phyloP scores from a whole-genome alignment of 2,888 invertebrate species.

The Eupeodes luniger region DNA sequence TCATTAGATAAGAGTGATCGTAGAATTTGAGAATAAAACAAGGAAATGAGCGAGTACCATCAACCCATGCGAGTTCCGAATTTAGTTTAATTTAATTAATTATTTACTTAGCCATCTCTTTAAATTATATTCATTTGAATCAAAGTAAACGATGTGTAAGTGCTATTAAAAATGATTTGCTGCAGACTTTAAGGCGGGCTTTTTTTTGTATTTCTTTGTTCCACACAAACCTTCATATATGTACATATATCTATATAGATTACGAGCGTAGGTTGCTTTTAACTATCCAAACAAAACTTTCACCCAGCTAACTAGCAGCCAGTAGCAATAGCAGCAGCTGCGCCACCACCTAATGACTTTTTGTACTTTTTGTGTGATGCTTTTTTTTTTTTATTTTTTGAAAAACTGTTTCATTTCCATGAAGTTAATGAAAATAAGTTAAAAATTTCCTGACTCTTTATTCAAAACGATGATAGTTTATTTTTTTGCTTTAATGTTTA shows the following conservation, averaged over 20 bases:
- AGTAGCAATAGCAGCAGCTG: slow-evolving; percentile 3
- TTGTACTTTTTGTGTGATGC: slow-evolving; percentile 11
- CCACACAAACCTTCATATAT: background rate
- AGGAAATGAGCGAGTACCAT: too few species aligned
- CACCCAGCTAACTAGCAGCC: slow-evolving; percentile 16
- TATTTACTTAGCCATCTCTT: background rate
- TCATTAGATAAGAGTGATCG: too few species aligned
- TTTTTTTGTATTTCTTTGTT: background rate
- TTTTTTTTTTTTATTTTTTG: slow-evolving; percentile 6
- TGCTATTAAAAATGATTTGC: slow-evolving; percentile 31
- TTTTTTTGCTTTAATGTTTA: slow-evolving; percentile 5
- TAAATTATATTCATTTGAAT: slow-evolving; percentile 30
- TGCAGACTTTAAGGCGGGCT: background rate
- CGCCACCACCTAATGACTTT: slow-evolving; percentile 17
- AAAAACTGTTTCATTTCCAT: background rate
- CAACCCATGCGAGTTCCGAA: too few species aligned
- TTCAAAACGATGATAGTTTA: slow-evolving; percentile 23
- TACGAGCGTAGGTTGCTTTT: slow-evolving; percentile 23
- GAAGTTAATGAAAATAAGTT: slow-evolving; percentile 68
- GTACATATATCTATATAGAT: background rate
- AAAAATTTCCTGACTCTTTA: slow-evolving; percentile 36
- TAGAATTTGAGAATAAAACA: too few species aligned
- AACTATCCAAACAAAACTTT: slow-evolving; percentile 66
- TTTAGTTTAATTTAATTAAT: background rate
- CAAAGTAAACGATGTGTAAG: slow-evolving; percentile 21